Evolutionary conservation across 2,888 invertebrate species (phyloP), one percentile per base, ranked within the genome.

Genomic region (Leucozona laternaria): DNA sequence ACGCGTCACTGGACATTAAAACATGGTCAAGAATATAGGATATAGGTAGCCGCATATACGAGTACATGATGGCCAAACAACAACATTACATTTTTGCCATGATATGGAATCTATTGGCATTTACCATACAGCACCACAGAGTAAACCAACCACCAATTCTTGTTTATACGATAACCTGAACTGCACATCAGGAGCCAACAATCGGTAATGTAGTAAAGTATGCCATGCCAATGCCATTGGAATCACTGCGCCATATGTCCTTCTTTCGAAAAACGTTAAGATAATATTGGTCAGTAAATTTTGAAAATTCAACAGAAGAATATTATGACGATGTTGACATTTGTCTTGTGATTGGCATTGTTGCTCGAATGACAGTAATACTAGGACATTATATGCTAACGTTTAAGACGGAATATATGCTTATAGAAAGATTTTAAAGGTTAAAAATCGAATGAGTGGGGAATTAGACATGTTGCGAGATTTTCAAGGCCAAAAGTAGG

Each of bases 311-410:
- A 73, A 70, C 73, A 72, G 60, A 57, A 70, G 64, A 57, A 73
- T 85, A 62, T 81, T 85, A 62, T 81, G 72, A 73, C 70, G 72
- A 75, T 62, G 55, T 37, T 81, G 82, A 71, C 70, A 57, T 71
- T 20, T 22, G 43, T 66, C 28, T 58, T 62, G 64, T 86, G 78
- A 82, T 86, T 86, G 82, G 82, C 78, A 71, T 82, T 75, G n/a
- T 31, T 37, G 10, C 40, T n/a, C 6, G 57, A 78, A 76, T 80
- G 80, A 72, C 80, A 77, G 50, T 76, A 71, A 79, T 70, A 70
- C 8, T 53, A 53, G 5, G 25, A 53, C 7, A 25, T 7, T 3
- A 15, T 15, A 25, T 53, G 50, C 7, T 53, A 25, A 13, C 15
- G 50, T 53, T 22, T 53, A 31, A 15, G 50, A 53, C 13, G 6